phyloP scores from a whole-genome alignment of 2,113 vertebrate genomes.

The Zosterops pallidus region DNA sequence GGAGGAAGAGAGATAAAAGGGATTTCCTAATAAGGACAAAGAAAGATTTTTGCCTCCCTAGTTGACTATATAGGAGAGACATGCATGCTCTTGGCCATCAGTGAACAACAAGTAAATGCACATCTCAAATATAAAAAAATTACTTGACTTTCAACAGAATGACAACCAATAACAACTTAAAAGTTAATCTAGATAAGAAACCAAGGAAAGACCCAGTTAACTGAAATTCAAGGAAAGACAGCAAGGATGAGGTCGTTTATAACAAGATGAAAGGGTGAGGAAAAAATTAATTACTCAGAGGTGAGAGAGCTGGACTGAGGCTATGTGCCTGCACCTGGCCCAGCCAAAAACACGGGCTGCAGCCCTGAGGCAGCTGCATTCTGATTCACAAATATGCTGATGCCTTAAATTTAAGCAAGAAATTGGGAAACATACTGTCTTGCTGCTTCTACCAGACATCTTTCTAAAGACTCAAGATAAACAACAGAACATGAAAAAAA shows the following conservation, averaged over 20 bases:
- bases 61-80: neutral
- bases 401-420: neutral
- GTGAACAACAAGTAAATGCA: neutral
- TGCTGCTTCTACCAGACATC: neutral
- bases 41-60: neutral
- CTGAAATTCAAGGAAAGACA: neutral
- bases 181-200: neutral
- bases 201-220: neutral
- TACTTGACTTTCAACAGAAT: neutral
- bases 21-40: neutral
- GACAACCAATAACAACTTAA: neutral
- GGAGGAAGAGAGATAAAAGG: neutral
- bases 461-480: neutral
- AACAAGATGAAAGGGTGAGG: neutral
- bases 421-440: neutral
- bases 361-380: neutral
- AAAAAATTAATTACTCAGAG: neutral
- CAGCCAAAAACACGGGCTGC: neutral
- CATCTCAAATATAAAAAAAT: neutral
- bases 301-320: neutral
- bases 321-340: neutral
- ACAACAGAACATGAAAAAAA: neutral
- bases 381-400: neutral
- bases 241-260: neutral
- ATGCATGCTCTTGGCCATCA: neutral